Evolutionary conservation across 2,888 invertebrate genomes (phyloP), one percentile per base, ranked within the genome.

Genomic region (Tetragonula carbonaria): DNA sequence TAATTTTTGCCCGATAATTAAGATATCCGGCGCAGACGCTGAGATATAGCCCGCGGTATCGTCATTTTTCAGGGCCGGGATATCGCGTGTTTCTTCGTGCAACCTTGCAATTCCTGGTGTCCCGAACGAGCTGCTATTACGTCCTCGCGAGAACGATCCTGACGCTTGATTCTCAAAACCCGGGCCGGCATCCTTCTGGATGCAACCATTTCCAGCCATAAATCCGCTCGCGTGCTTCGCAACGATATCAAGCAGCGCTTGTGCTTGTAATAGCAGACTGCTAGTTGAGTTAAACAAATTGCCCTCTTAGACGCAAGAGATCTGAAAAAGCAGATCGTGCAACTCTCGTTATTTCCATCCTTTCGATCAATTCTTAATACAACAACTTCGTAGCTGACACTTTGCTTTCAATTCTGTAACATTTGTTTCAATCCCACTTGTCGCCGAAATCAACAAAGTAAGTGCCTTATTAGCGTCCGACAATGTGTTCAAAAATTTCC

Each of bases 1-100:
- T 92, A 93, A 93, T 93, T 93, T 93, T 92, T 91, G 87, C 92
- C 88, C 78, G 90, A 93, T 92, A 93, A 93, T 93, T 93, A 93
- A 93, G 93, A 92, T 93, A 93, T 93, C 92, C 87, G 82, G 78
- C 70, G 87, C 84, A 84, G 88, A 89, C 82, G 84, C 80, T 82
- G 85, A 86, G 86, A 87, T 88, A 90, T 90, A 88, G 87, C 90
- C 91, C 82, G 87, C 79, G 91, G 91, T 89, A 88, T 86, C 88
- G 79, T 89, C 86, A 92, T 92, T 92, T 92, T 92, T 92, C 92
- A 91, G 83, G 45, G 45, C 74, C 62, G 72, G 72, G 65, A 55
- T 73, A 90, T 88, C 86, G 85, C 85, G 85, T 78, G 86, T 74
- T 78, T 72, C 80, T 57, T 66, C 86, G 80, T 78, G 84, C 84